phyloP scores from a whole-genome alignment of 1,140 invertebrate genomes.

The Drosophila murphyi region DNA sequence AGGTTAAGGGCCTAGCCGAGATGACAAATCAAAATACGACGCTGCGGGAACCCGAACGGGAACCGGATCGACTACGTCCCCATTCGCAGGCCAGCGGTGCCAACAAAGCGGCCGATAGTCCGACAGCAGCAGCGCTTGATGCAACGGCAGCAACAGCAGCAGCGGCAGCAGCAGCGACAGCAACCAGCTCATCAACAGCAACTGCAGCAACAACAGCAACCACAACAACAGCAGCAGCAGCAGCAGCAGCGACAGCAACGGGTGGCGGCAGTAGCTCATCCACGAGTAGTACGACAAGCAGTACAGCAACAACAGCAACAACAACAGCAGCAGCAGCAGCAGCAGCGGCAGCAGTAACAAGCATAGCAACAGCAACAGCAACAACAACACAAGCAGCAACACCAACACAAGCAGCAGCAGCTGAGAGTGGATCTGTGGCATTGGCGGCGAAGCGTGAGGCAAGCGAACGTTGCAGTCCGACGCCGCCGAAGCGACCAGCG shows the following conservation, averaged over 20 bases:
- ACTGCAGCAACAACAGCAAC: slow-evolving; percentile 35
- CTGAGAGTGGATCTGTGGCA: slow-evolving; percentile 27
- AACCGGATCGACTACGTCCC: slow-evolving; percentile 82
- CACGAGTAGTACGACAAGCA: background rate
- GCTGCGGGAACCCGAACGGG: slow-evolving; percentile 84
- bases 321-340: slow-evolving; percentile 35
- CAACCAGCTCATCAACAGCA: slow-evolving; percentile 37
- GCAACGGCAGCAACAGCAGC: slow-evolving; percentile 48
- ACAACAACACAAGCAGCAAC: slow-evolving; percentile 25
- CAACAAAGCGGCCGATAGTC: slow-evolving; percentile 61
- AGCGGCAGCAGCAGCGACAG: slow-evolving; percentile 22
- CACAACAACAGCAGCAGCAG: slow-evolving; percentile 42
- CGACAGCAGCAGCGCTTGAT: slow-evolving; percentile 56
- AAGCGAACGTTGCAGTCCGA: slow-evolving; percentile 75
- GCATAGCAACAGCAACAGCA: slow-evolving; percentile 6
- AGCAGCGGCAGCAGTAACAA: slow-evolving; percentile 11
- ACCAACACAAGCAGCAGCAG: slow-evolving; percentile 31
- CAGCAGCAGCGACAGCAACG: slow-evolving; percentile 34
- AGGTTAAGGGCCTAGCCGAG: slow-evolving; percentile 95
- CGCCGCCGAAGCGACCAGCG: slow-evolving; percentile 72
- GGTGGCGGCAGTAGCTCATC: slow-evolving; percentile 13
- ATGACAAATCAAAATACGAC: slow-evolving; percentile 92
- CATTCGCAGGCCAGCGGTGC: slow-evolving; percentile 73
- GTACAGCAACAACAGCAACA: slow-evolving; percentile 31
- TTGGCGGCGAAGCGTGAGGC: slow-evolving; percentile 60